Evolutionary conservation across 2,888 invertebrate species (phyloP), one percentile per base, ranked within the genome.

Genomic region (Esperia sulphurella): DNA sequence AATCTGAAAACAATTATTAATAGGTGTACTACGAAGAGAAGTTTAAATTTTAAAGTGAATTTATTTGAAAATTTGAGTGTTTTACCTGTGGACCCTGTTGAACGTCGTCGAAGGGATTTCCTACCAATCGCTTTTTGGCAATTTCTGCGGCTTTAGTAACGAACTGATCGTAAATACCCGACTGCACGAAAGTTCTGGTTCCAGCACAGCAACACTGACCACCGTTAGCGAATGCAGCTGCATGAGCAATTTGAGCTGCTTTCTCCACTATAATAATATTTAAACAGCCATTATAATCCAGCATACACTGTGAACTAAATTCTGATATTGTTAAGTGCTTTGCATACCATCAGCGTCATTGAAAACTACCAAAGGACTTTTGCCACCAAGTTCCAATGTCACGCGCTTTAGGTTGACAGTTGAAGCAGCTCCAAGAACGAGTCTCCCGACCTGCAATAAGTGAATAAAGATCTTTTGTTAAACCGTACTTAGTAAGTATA

Each of bases 101-200:
- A 0, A 90, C 91, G 14, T 91, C 79, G 45, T 92, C 91, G 65
- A 96, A 97, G 0, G 97, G 97, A 83, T 97, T 93, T 0, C 97
- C 97, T 41, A 97, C 95, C 58, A 92, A 93, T 51, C 94, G 91
- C 5, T 90, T 86, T 48, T 91, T 83, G 0, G 97, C 97, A 54
- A 93, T 90, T 58, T 92, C 92, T 0, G 92, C 92, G 0, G 96
- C 93, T 62, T 93, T 93, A 52, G 92, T 87, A 0, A 98, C 94
- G 72, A 98, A 98, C 63, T 93, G 91, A 56, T 97, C 95, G 73
- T 98, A 97, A 59, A 98, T 94, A 10, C 92, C 93, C 35, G 95
- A 93, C 53, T 98, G 96, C 0, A 98, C 98, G 70, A 94, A 98
- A 0, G 97, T 97, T 45, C 98, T 91, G 0, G 97, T 96, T 8